A percentile compares a stretch with the other conserved stretches of the same genome.
Evolutionary conservation across 2,113 vertebrate species (phyloP).

Genomic region (Dermatemys mawii): DNA sequence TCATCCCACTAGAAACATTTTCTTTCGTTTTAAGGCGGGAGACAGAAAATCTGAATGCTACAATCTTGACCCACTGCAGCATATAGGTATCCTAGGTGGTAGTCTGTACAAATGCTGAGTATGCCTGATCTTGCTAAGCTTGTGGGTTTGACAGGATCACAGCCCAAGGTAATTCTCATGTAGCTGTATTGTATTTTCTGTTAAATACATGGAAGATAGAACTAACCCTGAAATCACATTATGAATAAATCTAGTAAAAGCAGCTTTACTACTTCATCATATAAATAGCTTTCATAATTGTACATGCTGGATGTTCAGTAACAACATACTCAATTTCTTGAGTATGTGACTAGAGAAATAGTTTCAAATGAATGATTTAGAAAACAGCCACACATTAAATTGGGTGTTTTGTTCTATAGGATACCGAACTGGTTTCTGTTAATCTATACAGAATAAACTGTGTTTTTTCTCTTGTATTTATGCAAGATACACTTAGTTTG

Average conservation of each 20-base stretch:
- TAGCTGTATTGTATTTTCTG: background rate
- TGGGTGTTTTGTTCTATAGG: background rate
- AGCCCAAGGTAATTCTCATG: background rate
- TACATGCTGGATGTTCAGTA: background rate
- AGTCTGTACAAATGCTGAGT: background rate
- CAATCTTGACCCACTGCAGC: background rate
- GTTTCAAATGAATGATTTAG: background rate
- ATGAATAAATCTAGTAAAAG: background rate
- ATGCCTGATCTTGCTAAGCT: background rate
- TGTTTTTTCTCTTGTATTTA: background rate
- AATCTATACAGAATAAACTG: background rate
- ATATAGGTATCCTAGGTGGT: fast-evolving
- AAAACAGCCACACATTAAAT: background rate
- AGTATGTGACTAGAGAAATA: background rate
- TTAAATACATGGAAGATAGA: background rate
- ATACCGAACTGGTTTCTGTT: background rate
- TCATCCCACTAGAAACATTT: no score
- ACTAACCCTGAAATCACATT: background rate
- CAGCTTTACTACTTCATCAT: background rate
- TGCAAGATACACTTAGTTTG: background rate
- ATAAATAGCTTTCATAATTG: background rate
- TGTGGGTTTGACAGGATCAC: background rate
- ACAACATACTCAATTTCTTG: background rate
- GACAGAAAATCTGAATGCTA: background rate
- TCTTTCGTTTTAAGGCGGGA: no score